A percentile compares a stretch with the other conserved stretches of the same genome.
Conservation (phyloP, 2,797 vertebrate species). For the Tenualosa thibaudeaui region DNA sequence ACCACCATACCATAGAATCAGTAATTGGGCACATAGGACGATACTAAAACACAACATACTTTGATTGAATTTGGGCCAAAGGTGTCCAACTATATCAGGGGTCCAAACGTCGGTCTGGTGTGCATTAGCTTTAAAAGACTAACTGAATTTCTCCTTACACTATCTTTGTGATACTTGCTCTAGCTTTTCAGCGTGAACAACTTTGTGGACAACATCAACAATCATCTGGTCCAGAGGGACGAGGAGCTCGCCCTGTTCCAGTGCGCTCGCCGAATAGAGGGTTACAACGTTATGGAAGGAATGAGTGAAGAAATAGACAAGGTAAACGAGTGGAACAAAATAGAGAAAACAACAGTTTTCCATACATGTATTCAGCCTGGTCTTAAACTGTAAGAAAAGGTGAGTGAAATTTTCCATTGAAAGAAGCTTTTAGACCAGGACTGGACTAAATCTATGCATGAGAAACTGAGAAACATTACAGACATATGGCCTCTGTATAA, state of each 20-base stretch:
- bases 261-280: slow-evolving; percentile 75
- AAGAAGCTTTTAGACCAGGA: too few relatives aligned
- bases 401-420: background rate
- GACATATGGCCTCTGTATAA: background rate
- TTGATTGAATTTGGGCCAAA: too few relatives aligned
- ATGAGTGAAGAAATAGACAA: slow-evolving; percentile 83
- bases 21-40: too few relatives aligned
- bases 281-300: slow-evolving; percentile 75
- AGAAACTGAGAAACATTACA: too few relatives aligned
- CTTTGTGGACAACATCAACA: slow-evolving; percentile 79
- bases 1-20: too few relatives aligned
- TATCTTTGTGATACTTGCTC: background rate
- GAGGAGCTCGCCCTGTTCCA: slow-evolving; percentile 73
- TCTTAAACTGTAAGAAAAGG: background rate
- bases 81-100: too few relatives aligned
- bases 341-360: background rate
- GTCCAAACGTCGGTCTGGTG: too few relatives aligned
- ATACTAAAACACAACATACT: too few relatives aligned
- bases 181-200: slow-evolving; percentile 73
- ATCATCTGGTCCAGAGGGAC: slow-evolving; percentile 70
- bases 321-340: slow-evolving; percentile 61
- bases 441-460: background rate
- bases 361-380: background rate
- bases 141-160: background rate
- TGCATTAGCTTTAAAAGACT: background rate